Conservation (phyloP, 2,113 vertebrate species). For the Propithecus coquereli region DNA sequence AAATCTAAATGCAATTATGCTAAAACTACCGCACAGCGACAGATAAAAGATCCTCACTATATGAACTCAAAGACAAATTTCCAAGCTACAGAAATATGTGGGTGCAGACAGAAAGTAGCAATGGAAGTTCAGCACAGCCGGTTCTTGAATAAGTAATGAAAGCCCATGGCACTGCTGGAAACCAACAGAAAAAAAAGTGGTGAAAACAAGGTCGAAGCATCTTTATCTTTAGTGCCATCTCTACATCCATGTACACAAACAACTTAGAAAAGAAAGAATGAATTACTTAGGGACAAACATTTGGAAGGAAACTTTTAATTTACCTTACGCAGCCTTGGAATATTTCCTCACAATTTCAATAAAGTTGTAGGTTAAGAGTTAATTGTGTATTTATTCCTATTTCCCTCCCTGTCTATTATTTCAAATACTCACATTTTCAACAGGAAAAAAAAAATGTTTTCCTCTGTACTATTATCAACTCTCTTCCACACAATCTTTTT, state of each 20-base stretch:
- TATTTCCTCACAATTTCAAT: not conserved
- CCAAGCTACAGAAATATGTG: constrained; percentile 17
- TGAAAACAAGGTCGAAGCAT: not conserved
- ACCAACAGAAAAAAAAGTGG: not conserved
- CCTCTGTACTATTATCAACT: not conserved
- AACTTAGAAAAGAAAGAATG: not conserved
- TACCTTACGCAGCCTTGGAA: not conserved
- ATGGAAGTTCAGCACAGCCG: not conserved
- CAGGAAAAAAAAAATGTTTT: constrained; percentile 6
- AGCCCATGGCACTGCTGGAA: not conserved
- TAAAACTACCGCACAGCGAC: not conserved
- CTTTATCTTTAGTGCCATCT: constrained; percentile 19
- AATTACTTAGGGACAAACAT: not conserved
- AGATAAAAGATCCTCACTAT: constrained; percentile 26
- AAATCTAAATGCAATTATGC: constrained; percentile 56
- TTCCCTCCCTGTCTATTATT: not conserved
- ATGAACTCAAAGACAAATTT: constrained; percentile 49
- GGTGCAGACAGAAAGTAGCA: not conserved
- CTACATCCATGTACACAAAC: not conserved
- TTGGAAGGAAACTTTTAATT: not conserved
- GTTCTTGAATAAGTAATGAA: constrained; percentile 32
- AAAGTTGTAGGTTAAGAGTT: constrained; percentile 7
- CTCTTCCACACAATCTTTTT: not conserved
- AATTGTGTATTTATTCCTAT: constrained; percentile 9
- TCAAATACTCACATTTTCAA: constrained; percentile 1